A percentile compares a stretch with the other conserved stretches of the same genome.
Conservation (phyloP, 2,113 vertebrate species). For the Brevimyrus niger region DNA sequence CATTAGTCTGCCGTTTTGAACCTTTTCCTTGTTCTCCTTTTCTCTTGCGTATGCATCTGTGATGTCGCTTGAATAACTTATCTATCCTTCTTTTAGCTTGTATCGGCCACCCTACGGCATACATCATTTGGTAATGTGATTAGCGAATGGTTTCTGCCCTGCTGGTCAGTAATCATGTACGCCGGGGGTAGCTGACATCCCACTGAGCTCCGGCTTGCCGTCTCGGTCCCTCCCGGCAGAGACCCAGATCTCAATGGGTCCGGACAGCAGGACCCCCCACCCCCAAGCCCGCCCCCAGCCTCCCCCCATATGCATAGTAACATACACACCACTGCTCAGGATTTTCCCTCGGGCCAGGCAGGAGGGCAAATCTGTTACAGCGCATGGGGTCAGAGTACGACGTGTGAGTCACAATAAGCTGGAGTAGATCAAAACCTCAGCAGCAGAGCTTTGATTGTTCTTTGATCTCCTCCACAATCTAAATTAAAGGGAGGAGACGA, state of each 20-base stretch:
- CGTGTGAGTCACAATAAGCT: neutral
- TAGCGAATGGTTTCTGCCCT: slow-evolving; percentile 2
- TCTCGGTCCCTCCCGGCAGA: neutral
- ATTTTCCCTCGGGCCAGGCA: neutral
- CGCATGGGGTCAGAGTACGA: neutral
- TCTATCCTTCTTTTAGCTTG: neutral
- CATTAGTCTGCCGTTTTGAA: neutral
- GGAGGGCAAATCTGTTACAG: neutral
- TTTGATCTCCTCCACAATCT: neutral
- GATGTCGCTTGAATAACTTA: neutral
- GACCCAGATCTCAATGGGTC: neutral
- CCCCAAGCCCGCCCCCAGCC: too few relatives aligned
- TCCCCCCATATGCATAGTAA: neutral
- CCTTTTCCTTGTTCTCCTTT: neutral
- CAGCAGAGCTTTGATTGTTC: neutral
- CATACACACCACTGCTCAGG: neutral
- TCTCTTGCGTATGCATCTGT: neutral
- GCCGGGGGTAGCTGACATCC: neutral
- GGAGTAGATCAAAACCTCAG: neutral
- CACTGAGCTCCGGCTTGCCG: neutral
- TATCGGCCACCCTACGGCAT: neutral
- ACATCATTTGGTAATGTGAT: neutral
- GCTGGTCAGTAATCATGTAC: neutral
- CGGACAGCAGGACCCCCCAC: neutral
- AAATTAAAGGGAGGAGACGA: neutral